Base-by-base conservation (phyloP, 2,113 vertebrate genomes). In the Gallinago undulata region DNA sequence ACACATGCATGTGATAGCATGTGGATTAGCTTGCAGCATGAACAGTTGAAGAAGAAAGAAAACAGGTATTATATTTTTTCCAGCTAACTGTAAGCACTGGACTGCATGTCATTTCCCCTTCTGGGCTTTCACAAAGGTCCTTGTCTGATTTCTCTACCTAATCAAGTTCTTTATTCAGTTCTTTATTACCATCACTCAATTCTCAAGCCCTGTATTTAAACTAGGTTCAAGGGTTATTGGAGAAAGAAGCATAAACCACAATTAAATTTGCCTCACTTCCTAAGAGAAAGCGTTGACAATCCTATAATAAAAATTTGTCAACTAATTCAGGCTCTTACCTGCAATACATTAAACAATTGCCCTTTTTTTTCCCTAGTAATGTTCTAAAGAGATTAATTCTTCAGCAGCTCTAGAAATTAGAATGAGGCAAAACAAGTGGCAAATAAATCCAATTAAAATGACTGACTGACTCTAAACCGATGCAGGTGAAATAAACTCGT, bases 141-240 rank as follows among this genome's bases (percentile, higher is more conserved):
- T 69, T 76, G 72, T 56, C 57, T 73, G 75, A 95, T 84, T 79
- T 85, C 69, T 43, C 31, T 10, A 55, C 57, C 62, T 92, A 88
- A 95, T 94, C 86, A 94, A 94, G 83, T 73, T 84, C 57, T 76
- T 92, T 25, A 87, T 53, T 91, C 76, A 59, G 31, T 79, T 76
- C 55, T 84, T 94, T 76, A 68, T 93, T 94, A 83, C 66, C 76
- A 86, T 24, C 24, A 76, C 45, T 84, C 63, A 81, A 8, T 90
- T 84, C 59, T 94, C 80, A 62, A 92, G 70, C 50, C 59, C 35
- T 64, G 18, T 41, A 84, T 66, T 92, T 76, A 89, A 90, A 89
- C 10, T 4, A 74, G 84, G 84, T 86, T 89, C 83, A 92, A 94
- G 83, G 63, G 87, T 81, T 74, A 84, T 3, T 67, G 55, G 41